A percentile compares a stretch with the other conserved stretches of the same genome.
Evolutionary conservation across 2,113 vertebrate species (phyloP).

Genomic region (Mesocricetus auratus): DNA sequence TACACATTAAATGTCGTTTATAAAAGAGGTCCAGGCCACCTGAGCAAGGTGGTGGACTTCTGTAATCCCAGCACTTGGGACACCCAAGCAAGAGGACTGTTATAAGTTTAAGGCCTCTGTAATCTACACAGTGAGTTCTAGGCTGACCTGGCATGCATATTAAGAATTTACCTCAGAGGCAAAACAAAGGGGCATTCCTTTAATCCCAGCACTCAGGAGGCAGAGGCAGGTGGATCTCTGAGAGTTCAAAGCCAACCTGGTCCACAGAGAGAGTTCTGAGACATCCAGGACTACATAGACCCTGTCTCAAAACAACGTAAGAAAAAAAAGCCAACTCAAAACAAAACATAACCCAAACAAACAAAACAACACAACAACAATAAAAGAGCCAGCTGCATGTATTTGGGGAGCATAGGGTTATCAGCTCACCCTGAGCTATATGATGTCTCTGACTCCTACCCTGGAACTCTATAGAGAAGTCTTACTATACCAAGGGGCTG

Average conservation of each 20-base stretch:
- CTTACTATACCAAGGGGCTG: not conserved
- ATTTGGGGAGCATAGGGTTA: not conserved
- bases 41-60: not conserved
- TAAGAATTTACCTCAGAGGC: not conserved
- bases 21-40: not conserved
- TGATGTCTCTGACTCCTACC: not conserved
- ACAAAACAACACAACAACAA: not conserved
- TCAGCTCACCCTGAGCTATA: slow-evolving; percentile 45
- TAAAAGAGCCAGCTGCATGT: not conserved
- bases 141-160: not conserved
- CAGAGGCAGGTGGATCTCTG: not conserved
- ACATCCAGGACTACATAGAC: not conserved
- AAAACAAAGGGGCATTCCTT: not conserved
- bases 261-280: not conserved
- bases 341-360: not conserved
- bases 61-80: not conserved
- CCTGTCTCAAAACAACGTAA: not conserved
- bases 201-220: not conserved
- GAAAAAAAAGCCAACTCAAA: not conserved
- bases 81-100: not conserved
- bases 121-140: not conserved
- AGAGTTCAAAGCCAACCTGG: not conserved
- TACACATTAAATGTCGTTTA: not conserved
- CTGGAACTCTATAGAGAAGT: slow-evolving; percentile 43
- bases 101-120: not conserved